Percentiles rank a stretch among this genome's conserved stretches.
These are phyloP conservation scores for Onychomys leucogaster DNA, from an alignment of 2,797 vertebrate genomes.

Conservation along the genomic window DNA sequence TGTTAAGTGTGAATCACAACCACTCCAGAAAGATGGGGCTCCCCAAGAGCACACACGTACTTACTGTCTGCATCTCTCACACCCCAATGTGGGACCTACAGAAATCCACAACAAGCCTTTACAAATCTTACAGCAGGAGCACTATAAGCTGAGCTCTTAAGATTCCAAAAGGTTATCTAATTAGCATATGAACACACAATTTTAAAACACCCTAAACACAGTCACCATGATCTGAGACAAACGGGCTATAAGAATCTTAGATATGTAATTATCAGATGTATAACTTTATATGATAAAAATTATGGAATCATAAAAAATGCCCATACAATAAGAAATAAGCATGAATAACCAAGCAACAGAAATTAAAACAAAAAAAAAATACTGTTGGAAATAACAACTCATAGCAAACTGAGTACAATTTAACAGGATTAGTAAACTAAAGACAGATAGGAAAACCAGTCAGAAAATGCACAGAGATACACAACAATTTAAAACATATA, in stretches of 20 bases:
- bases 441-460: conserved; percentile 18
- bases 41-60: not conserved
- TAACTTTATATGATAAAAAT: not conserved
- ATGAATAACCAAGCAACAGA: not conserved
- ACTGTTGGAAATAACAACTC: conserved; percentile 11
- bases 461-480: not conserved
- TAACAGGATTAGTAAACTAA: not conserved
- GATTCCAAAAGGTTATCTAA: not conserved
- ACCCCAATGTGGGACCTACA: not conserved
- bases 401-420: not conserved
- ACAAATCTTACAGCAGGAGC: not conserved
- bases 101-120: not conserved
- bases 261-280: not conserved
- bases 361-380: not conserved
- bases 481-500: conserved; percentile 14
- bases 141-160: not conserved
- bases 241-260: not conserved
- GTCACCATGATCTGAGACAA: not conserved
- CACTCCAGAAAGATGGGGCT: not conserved
- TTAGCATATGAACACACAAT: not conserved
- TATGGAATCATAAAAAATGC: not conserved
- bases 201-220: conserved; percentile 30
- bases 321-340: not conserved
- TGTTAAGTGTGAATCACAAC: not conserved
- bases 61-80: not conserved